phyloP scores from a whole-genome alignment of 2,888 invertebrate species.

The Toxonevra muliebris region DNA sequence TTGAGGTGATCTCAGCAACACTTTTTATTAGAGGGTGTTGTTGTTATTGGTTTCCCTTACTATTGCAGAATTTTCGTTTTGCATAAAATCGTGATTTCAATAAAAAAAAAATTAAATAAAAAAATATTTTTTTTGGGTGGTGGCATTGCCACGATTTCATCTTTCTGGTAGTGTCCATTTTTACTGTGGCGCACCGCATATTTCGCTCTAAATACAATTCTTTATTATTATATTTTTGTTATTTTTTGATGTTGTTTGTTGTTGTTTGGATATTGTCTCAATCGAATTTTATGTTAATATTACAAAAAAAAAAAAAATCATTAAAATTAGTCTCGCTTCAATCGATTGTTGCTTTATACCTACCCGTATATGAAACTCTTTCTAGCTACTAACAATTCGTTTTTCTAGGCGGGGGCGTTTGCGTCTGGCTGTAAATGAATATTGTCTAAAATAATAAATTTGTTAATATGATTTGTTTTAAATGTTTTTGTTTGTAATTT shows the following conservation, averaged over 20 bases:
- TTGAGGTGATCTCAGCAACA: too few relatives aligned
- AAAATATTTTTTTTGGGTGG: constrained; percentile 31
- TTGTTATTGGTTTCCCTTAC: not conserved
- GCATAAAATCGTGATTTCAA: constrained; percentile 51
- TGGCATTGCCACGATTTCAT: constrained; percentile 33
- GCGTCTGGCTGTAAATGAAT: too few relatives aligned
- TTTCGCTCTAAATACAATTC: not conserved
- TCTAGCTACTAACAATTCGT: too few relatives aligned
- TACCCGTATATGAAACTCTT: too few relatives aligned
- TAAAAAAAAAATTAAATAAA: constrained; percentile 4
- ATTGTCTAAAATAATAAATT: too few relatives aligned
- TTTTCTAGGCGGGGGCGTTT: too few relatives aligned
- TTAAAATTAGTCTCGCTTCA: too few relatives aligned
- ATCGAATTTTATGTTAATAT: too few relatives aligned
- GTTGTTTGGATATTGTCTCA: not conserved
- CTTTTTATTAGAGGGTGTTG: not conserved
- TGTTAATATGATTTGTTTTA: too few relatives aligned
- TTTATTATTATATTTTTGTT: not conserved
- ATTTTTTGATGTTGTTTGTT: not conserved
- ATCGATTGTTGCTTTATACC: too few relatives aligned
- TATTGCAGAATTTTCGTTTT: constrained; percentile 37
- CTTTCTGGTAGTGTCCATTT: constrained; percentile 19
- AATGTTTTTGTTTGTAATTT: too few relatives aligned
- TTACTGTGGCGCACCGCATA: not conserved
- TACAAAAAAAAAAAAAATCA: too few relatives aligned